Percentiles rank a stretch among this genome's conserved stretches.
These are phyloP conservation scores for Beroe ovata DNA, from an alignment of 37 sponge, comb jelly and placozoan species.

Conservation along the genomic window DNA sequence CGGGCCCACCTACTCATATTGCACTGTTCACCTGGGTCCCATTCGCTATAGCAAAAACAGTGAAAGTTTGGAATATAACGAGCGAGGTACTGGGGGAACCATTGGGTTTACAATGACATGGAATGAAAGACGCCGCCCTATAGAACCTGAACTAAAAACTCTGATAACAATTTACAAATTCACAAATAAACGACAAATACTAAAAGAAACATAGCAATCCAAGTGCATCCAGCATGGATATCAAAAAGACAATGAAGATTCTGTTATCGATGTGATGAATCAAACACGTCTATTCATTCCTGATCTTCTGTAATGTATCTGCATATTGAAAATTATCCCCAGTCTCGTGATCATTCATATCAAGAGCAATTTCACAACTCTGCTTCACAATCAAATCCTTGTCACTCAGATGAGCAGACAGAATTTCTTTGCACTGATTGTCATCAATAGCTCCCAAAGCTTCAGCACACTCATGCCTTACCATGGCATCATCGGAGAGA, in stretches of 20 bases:
- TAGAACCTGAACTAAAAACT: no score
- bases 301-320: slow-evolving; percentile 63
- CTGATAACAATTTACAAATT: neutral
- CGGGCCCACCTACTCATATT: slow-evolving; percentile 50
- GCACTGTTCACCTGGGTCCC: neutral
- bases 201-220: neutral
- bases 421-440: slow-evolving; percentile 73
- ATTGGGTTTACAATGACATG: no score
- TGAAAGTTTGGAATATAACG: neutral
- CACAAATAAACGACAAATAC: no score
- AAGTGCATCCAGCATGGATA: neutral
- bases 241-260: neutral
- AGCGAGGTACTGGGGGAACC: no score
- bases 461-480: slow-evolving; percentile 98
- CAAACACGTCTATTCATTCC: neutral
- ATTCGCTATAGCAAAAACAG: neutral
- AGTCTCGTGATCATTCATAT: slow-evolving; percentile 83
- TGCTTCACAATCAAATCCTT: slow-evolving; percentile 85
- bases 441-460: slow-evolving; percentile 94
- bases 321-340: slow-evolving; percentile 91
- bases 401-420: slow-evolving; percentile 74
- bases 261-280: no score
- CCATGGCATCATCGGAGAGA: slow-evolving; percentile 83
- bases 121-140: no score
- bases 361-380: slow-evolving; percentile 93